Percentiles rank a stretch among this genome's conserved stretches.
Evolutionary conservation across 1,140 invertebrate species (phyloP).

Genomic region (Sinella curviseta): DNA sequence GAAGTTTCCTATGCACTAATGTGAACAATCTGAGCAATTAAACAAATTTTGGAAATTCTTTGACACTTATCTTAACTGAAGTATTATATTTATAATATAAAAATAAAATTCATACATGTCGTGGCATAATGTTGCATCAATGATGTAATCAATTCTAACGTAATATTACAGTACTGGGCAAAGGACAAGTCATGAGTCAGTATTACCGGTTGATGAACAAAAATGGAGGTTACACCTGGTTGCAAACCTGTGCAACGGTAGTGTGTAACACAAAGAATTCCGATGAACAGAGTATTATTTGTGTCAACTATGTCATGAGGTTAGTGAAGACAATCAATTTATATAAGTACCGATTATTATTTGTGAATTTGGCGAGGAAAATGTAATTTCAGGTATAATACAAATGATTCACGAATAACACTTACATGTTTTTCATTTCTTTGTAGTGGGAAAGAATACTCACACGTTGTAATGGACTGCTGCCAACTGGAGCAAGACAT

Average conservation of each 20-base stretch:
- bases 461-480: constrained; percentile 86
- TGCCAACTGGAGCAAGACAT: constrained; percentile 75
- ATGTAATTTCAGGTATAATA: not conserved
- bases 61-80: no score
- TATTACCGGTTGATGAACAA: constrained; percentile 96
- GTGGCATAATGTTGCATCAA: no score
- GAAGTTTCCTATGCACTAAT: no score
- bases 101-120: no score
- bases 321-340: constrained; percentile 56
- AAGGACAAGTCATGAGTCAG: constrained; percentile 93
- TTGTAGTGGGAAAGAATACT: constrained; percentile 85
- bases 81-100: no score
- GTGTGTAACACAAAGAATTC: constrained; percentile 92
- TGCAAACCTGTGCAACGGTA: constrained; percentile 90
- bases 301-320: constrained; percentile 93
- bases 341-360: not conserved
- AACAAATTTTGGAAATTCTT: no score
- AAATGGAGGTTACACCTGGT: constrained; percentile 90
- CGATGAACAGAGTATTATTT: constrained; percentile 94
- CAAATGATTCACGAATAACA: not conserved
- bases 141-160: not conserved
- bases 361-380: no score
- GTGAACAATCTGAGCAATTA: no score
- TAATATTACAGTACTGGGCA: constrained; percentile 81
- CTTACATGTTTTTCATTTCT: not conserved